Percentiles rank a stretch among this genome's conserved stretches.
Evolutionary conservation across 2,113 vertebrate genomes (phyloP).

Genomic region (Heloderma charlesbogerti): DNA sequence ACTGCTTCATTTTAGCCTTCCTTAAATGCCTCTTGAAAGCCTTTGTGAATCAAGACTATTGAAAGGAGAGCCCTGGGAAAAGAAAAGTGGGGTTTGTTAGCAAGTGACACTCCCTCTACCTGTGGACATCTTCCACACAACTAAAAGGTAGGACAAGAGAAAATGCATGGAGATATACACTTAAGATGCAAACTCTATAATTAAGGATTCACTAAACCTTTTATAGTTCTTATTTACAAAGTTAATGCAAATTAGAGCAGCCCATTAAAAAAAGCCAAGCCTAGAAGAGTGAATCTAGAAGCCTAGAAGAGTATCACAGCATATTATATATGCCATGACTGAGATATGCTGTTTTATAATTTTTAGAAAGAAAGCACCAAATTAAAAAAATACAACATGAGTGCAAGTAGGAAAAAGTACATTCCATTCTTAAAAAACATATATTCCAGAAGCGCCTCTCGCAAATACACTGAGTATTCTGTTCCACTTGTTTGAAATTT

Average conservation of each 20-base stretch:
- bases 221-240: background rate
- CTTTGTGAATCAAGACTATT: constrained; percentile 57
- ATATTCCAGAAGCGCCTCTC: background rate
- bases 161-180: constrained; percentile 45
- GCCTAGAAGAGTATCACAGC: too few species aligned
- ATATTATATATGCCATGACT: constrained; percentile 13
- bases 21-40: constrained; percentile 56
- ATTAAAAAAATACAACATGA: constrained; percentile 41
- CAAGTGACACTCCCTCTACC: constrained; percentile 65
- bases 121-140: constrained; percentile 66
- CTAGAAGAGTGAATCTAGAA: too few species aligned
- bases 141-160: constrained; percentile 77
- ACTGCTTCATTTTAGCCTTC: constrained; percentile 47
- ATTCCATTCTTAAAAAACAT: constrained; percentile 48
- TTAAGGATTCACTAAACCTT: background rate
- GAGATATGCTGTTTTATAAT: constrained; percentile 45
- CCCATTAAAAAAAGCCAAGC: constrained; percentile 6
- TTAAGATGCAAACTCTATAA: background rate
- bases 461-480: constrained; percentile 32
- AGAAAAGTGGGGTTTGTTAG: constrained; percentile 64
- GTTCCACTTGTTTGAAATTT: constrained; percentile 43
- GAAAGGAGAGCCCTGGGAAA: constrained; percentile 55
- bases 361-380: constrained; percentile 39
- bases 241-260: constrained; percentile 10
- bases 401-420: constrained; percentile 25